Base-by-base conservation (phyloP, 2,113 vertebrate genomes). In the Catharus minimus region DNA sequence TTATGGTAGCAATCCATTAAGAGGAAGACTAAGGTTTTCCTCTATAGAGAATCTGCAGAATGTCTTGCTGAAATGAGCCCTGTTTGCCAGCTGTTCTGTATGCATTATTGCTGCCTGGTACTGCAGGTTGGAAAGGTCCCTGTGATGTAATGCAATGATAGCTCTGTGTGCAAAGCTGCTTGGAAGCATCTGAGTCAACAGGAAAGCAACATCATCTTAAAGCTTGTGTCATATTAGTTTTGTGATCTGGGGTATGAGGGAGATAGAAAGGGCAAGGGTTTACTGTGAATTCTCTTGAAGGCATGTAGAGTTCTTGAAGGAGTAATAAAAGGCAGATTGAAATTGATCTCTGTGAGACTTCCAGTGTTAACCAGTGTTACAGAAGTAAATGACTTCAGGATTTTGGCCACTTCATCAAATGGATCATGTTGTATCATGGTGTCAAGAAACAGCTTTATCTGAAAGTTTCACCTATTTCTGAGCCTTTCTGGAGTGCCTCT, bases 261-360 rank as follows among this genome's bases (percentile, higher is more conserved):
- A 96, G 83, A 94, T 95, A 86, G 93, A 96, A 95, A 95, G 95
- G 92, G 78, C 86, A 89, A 86, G 92, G 89, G 73, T 89, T 96
- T 94, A 75, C 76, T 89, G 69, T 78, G 76, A 94, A 38, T 84
- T 92, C 72, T 95, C 89, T 86, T 67, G 79, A 78, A 96, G 86
- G 77, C 80, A 26, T 76, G 62, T 87, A 38, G 81, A 82, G 79
- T 86, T 94, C 75, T 82, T 89, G 77, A 92, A 93, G 93, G 27
- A 74, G 88, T 83, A 85, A 95, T 95, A 95, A 95, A 88, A 66
- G 90, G 58, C 58, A 79, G 89, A 87, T 95, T 90, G 91, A 67
- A 71, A 77, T 84, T 95, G 83, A 89, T 93, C 90, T 96, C 22
- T 0, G 27, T 3, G 74, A 94, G 76, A 57, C 62, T 95, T 75